Percentiles rank a stretch among this genome's conserved stretches.
Evolutionary conservation across 2,888 invertebrate genomes (phyloP).

Genomic region (Lasioglossum oenotherae): DNA sequence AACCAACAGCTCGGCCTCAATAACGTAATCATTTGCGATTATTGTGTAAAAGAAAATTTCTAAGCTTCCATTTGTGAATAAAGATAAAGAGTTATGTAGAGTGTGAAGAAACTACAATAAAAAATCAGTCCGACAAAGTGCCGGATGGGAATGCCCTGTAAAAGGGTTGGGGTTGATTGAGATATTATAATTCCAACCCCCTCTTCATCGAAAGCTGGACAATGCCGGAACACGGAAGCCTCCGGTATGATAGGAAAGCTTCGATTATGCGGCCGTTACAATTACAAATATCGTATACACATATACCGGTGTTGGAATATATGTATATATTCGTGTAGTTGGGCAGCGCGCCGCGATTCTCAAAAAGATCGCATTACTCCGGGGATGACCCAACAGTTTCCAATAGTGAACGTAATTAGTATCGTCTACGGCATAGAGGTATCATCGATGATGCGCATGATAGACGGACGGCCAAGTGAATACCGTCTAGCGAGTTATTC

Average conservation of each 20-base stretch:
- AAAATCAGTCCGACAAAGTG: background rate
- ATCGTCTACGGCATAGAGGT: background rate
- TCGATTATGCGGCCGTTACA: background rate
- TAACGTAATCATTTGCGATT: background rate
- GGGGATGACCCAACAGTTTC: background rate
- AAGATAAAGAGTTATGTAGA: no score
- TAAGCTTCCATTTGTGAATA: no score
- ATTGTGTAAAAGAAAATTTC: no score
- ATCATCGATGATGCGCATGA: constrained; percentile 12
- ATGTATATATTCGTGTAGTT: background rate
- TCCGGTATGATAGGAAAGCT: constrained; percentile 1
- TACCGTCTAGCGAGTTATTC: constrained; percentile 67
- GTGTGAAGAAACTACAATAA: no score
- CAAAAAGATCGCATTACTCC: background rate
- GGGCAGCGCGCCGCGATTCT: background rate
- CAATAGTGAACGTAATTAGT: constrained; percentile 35
- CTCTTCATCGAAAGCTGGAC: background rate
- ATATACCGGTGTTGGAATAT: background rate
- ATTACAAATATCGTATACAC: background rate
- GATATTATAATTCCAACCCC: background rate
- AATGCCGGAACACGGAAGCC: background rate
- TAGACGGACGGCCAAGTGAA: constrained; percentile 25
- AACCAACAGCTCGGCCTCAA: no score
- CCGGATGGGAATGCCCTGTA: background rate
- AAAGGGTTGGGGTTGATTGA: background rate